Base-by-base conservation (phyloP, 2,888 invertebrate species). In the Acanthococcus lagerstroemiae region DNA sequence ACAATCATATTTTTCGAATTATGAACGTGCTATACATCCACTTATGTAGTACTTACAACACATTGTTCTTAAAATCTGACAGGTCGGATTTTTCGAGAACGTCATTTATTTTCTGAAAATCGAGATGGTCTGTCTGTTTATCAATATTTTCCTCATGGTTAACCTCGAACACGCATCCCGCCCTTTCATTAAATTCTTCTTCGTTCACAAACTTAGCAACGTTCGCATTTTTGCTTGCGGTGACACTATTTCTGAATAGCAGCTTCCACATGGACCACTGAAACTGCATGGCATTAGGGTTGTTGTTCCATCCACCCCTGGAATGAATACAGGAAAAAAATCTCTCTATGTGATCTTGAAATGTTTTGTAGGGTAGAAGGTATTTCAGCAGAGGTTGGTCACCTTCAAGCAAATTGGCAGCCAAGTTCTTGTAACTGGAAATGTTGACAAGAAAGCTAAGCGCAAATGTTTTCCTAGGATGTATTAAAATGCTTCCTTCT, bases 391-490 rank as follows among this genome's bases (percentile, higher is more conserved):
- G n/a, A 4, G 52, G 52, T 4, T 15, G 17, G 37, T 52, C 37
- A 0, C 25, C 24, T 30, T 17, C 30, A 17, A 50, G 17, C n/a
- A 26, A 22, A 48, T 70, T 56, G n/a, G 44, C 12, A 24, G 67
- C 67, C 26, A 68, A 60, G 52, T 68, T 67, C 22, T 67, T 65
- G 17, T 45, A 61, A 48, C 70, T 70, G 37, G 67, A 17, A 56
- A 67, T 68, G 48, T 67, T 67, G 24, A 65, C 56, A 44, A 67
- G 45, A 46, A 70, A 71, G 9, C 70, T 70, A 12, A 68, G 21
- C 17, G 66, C 69, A 70, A 70, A 70, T 4, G 69, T 70, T 56
- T 69, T 70, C 58, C 70, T 48, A n/a, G 9, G n/a, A 63, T 69
- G 67, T n/a, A 46, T 9, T 26, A 69, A 30, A 17, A 66, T 58